Conservation (phyloP, 2,113 vertebrate genomes). For the Dissostichus mawsoni region DNA sequence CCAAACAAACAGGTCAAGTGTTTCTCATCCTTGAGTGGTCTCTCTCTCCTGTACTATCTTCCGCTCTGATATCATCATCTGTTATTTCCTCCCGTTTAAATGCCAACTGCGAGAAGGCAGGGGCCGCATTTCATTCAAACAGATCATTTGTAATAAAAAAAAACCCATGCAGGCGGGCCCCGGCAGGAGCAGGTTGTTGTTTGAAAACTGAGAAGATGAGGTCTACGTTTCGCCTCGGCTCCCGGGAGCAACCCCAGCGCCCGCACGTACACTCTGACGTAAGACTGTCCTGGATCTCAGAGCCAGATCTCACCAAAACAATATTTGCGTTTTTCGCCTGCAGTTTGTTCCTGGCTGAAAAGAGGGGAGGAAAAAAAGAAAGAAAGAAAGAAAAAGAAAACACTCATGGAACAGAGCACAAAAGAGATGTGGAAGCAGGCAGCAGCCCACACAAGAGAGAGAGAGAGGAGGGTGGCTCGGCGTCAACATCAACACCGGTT, state of each 20-base stretch:
- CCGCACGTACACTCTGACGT: slow-evolving; percentile 63
- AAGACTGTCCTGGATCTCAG: slow-evolving; percentile 63
- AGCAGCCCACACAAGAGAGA: slow-evolving; percentile 65
- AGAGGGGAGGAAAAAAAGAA: neutral
- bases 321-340: slow-evolving; percentile 68
- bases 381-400: slow-evolving; percentile 33
- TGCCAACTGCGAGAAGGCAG: slow-evolving; percentile 65
- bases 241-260: slow-evolving; percentile 44
- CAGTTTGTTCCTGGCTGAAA: slow-evolving; percentile 59
- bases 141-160: slow-evolving; percentile 66
- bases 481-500: slow-evolving; percentile 71
- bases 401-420: slow-evolving; percentile 51
- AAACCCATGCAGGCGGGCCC: slow-evolving; percentile 10
- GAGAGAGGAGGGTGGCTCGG: slow-evolving; percentile 60
- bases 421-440: slow-evolving; percentile 57
- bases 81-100: slow-evolving; percentile 75
- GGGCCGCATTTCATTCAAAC: slow-evolving; percentile 66
- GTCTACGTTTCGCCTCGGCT: slow-evolving; percentile 47
- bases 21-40: slow-evolving; percentile 59
- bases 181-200: slow-evolving; percentile 36
- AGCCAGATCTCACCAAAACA: slow-evolving; percentile 77
- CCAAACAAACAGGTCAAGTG: slow-evolving; percentile 84
- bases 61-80: slow-evolving; percentile 72
- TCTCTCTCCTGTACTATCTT: slow-evolving; percentile 31
- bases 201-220: slow-evolving; percentile 64